A percentile compares a stretch with the other conserved stretches of the same genome.
phyloP scores from a whole-genome alignment of 2,888 invertebrate species.

The Dorcus parallelipipedus region DNA sequence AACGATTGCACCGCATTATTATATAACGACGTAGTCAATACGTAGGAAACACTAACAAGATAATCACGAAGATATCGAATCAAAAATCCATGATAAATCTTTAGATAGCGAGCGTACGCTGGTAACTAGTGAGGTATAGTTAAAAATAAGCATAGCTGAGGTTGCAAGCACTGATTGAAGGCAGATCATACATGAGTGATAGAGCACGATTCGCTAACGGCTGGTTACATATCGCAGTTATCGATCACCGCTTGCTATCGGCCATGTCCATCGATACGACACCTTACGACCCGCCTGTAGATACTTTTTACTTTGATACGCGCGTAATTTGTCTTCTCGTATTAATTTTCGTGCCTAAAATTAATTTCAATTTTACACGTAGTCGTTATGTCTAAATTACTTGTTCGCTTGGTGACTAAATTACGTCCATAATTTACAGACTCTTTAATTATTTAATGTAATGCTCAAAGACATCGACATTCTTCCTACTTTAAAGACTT shows the following conservation, averaged over 20 bases:
- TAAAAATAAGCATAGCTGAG: conserved; percentile 18
- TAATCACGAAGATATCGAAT: conserved; percentile 21
- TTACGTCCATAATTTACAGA: neutral
- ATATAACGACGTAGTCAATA: conserved; percentile 11
- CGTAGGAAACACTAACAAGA: conserved; percentile 17
- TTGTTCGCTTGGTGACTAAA: neutral
- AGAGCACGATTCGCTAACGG: conserved; percentile 38
- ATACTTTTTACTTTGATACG: conserved; percentile 10
- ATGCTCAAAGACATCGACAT: no score
- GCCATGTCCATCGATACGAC: conserved; percentile 34
- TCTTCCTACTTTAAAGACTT: no score
- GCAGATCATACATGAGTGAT: conserved; percentile 37
- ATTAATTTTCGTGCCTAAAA: conserved; percentile 20
- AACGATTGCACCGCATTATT: conserved; percentile 5
- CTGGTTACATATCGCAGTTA: conserved; percentile 34
- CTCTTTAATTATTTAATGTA: no score
- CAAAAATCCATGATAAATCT: conserved; percentile 19
- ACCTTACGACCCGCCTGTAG: conserved; percentile 25
- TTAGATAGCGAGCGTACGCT: conserved; percentile 14
- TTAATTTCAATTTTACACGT: conserved; percentile 12
- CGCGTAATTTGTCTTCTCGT: conserved; percentile 14
- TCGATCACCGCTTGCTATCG: conserved; percentile 34
- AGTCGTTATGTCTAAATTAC: neutral
- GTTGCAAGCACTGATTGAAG: conserved; percentile 30
- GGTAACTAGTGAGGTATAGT: conserved; percentile 15